Evolutionary conservation across 2,797 vertebrate species (phyloP), one percentile per base, ranked within the genome.

Genomic region (Lithobates sylvaticus): DNA sequence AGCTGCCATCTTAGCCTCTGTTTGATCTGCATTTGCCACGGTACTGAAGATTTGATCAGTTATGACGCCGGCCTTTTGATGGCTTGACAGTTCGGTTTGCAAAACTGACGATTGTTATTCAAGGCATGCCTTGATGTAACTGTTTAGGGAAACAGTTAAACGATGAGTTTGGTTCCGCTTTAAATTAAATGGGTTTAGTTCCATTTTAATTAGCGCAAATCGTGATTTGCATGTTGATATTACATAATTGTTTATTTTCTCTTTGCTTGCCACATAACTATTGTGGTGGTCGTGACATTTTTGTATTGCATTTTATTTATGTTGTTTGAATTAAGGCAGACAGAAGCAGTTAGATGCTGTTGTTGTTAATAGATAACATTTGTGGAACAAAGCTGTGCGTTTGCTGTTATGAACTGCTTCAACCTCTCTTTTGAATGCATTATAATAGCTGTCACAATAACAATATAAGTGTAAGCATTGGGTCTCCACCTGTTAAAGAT

Each of bases 281-380:
- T 16, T 54, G 50, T 16, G 13, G 16, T 18, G 13, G 50, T 54
- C 15, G 54, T 61, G 54, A 61, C 54, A 61, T 61, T 26, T 67
- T 26, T 67, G 26, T 27, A 8, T 64, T 64, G 21, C 26, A 10
- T 15, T 27, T 67, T 26, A 27, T 29, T 10, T 12, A 3, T 10
- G 36, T 78, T 44, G 7, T 23, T 70, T 27, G 5, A n/a, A 32
- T 54, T 32, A 54, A 21, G 23, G 21, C 32, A 32, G 76, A 44
- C 64, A 29, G 77, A 68, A 47, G 39, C 36, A 47, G 39, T 9
- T 54, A 4, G 29, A 58, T 61, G 68, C 32, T 29, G 44, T 39
- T n/a, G 42, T 69, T 79, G 78, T 71, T 77, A 26, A 29, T 26
- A 34, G 73, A 77, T 84, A 76, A 76, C 73, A 75, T 69, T 75